These are phyloP conservation scores for Tonatia bakeri DNA, from an alignment of 2,113 vertebrate genomes.

Conservation along the genomic window DNA sequence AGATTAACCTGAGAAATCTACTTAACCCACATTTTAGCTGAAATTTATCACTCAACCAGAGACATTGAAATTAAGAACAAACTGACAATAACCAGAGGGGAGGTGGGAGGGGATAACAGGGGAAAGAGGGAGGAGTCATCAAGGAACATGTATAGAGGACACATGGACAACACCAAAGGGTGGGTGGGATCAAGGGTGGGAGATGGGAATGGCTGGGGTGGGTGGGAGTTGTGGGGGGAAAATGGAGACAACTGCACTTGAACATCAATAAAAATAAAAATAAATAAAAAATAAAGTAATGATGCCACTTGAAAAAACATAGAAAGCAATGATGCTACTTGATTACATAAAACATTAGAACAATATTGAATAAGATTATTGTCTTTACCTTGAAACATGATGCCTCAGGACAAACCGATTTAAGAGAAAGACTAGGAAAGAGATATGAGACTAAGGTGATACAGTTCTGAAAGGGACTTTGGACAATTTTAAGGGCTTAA, in stretches of 20 bases:
- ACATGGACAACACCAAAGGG: too few relatives aligned
- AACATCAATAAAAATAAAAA: too few relatives aligned
- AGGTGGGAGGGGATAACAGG: too few relatives aligned
- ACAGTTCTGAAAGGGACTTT: not conserved
- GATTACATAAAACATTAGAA: not conserved
- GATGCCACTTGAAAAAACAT: not conserved
- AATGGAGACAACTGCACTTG: too few relatives aligned
- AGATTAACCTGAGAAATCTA: not conserved
- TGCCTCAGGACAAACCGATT: not conserved
- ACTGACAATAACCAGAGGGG: too few relatives aligned
- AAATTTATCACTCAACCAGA: not conserved
- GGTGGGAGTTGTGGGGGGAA: too few relatives aligned
- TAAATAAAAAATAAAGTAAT: too few relatives aligned
- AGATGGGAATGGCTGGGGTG: too few relatives aligned
- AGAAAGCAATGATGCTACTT: not conserved
- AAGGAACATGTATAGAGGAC: too few relatives aligned
- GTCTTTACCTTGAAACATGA: not conserved
- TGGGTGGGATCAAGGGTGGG: too few relatives aligned
- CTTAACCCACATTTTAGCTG: not conserved
- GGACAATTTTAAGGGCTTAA: not conserved
- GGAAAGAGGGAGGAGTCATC: too few relatives aligned
- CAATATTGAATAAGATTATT: not conserved
- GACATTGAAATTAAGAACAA: too few relatives aligned
- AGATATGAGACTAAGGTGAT: not conserved
- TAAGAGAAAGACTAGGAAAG: not conserved